Evolutionary conservation across 2,888 invertebrate species (phyloP).

Genomic region (Brachynemurus nebulosus): DNA sequence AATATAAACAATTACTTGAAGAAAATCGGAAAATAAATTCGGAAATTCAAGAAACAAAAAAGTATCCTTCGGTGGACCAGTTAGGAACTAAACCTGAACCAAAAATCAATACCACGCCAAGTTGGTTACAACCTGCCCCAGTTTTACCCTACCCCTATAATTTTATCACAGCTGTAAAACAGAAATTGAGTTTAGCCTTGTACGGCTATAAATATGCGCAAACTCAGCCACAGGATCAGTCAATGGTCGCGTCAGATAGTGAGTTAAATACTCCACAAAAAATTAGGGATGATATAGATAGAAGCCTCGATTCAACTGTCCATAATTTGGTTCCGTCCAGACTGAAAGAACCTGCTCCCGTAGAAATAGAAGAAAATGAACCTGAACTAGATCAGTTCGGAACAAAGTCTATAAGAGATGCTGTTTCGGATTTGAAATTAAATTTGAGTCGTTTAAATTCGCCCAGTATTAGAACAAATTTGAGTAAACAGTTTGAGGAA

Average conservation of each 20-base stretch:
- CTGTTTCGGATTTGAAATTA: conserved; percentile 3
- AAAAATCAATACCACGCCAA: conserved; percentile 18
- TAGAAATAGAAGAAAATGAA: not conserved
- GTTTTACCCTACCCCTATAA: conserved; percentile 41
- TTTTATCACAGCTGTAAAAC: conserved; percentile 43
- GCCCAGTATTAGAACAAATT: not conserved
- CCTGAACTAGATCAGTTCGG: not conserved
- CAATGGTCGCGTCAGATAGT: too few relatives aligned
- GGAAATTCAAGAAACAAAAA: conserved; percentile 10
- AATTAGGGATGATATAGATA: too few relatives aligned
- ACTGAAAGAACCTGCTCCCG: not conserved
- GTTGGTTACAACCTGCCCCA: conserved; percentile 29
- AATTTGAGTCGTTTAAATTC: conserved; percentile 2
- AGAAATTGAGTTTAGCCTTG: conserved; percentile 33
- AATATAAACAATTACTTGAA: conserved; percentile 10
- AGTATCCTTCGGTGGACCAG: not conserved
- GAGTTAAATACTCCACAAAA: not conserved
- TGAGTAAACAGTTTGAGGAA: not conserved
- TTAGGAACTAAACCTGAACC: not conserved
- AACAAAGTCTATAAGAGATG: not conserved
- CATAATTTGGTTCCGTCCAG: not conserved
- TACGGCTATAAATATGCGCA: conserved; percentile 16
- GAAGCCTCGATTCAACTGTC: too few relatives aligned
- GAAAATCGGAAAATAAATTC: conserved; percentile 10
- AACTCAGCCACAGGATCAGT: too few relatives aligned